phyloP scores from a whole-genome alignment of 2,797 vertebrate species.

The Zalophus californianus region DNA sequence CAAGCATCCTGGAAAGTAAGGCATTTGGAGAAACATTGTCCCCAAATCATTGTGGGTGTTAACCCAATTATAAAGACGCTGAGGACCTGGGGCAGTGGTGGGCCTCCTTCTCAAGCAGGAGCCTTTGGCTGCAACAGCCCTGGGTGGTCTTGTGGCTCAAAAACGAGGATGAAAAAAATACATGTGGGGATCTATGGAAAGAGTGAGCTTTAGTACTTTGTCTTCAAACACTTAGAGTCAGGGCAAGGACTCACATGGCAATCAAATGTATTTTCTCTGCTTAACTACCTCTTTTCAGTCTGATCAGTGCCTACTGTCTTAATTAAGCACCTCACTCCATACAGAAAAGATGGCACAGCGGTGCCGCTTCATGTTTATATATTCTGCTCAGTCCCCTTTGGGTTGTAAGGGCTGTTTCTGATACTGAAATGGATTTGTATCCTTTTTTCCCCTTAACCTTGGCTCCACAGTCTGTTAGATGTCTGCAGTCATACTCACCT shows the following conservation, averaged over 20 bases:
- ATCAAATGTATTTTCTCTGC: not conserved
- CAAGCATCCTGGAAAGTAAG: not conserved
- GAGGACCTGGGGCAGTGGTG: not conserved
- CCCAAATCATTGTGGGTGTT: slow-evolving; percentile 13
- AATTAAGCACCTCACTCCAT: slow-evolving; percentile 50
- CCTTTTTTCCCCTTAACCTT: slow-evolving; percentile 58
- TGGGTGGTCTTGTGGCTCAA: slow-evolving; percentile 5
- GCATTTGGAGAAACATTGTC: not conserved
- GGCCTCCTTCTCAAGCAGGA: not conserved
- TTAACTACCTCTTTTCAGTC: slow-evolving; percentile 46
- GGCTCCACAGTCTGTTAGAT: not conserved
- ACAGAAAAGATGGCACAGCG: slow-evolving; percentile 37
- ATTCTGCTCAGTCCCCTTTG: not conserved
- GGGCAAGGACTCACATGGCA: slow-evolving; percentile 39
- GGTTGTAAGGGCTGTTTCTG: slow-evolving; percentile 54
- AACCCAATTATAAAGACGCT: slow-evolving; percentile 55
- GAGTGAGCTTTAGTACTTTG: slow-evolving; percentile 54
- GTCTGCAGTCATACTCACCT: not conserved
- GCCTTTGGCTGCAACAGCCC: not conserved
- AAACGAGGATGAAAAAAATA: not conserved
- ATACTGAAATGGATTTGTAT: slow-evolving; percentile 68
- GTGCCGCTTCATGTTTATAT: slow-evolving; percentile 49
- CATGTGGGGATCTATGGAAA: not conserved
- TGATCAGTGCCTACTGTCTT: slow-evolving; percentile 7
- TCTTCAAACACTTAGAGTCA: slow-evolving; percentile 62